phyloP scores from a whole-genome alignment of 2,888 invertebrate species.

The Gymnoscelis rufifasciata region DNA sequence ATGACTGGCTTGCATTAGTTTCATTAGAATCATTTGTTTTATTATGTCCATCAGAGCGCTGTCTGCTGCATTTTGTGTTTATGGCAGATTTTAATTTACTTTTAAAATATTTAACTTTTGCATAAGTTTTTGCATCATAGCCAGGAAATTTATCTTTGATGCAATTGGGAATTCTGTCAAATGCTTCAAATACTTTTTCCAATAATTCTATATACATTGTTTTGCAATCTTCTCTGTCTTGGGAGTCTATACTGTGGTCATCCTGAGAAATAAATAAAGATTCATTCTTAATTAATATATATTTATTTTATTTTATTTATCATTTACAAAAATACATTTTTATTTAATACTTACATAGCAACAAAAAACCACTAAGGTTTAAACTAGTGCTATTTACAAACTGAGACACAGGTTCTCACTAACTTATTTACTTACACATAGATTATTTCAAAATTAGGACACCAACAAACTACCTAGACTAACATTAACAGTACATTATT shows the following conservation, averaged over 20 bases:
- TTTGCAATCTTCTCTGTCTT: constrained; percentile 59
- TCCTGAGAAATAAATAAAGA: constrained; percentile 35
- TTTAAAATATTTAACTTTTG: constrained; percentile 77
- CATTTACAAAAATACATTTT: not conserved
- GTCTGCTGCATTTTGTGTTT: constrained; percentile 51
- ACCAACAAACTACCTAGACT: no score
- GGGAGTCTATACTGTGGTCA: constrained; percentile 24
- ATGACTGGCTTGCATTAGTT: constrained; percentile 36
- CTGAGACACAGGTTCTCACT: no score
- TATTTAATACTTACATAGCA: no score
- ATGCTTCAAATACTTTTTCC: constrained; percentile 81
- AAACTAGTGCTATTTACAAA: no score
- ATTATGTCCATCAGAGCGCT: constrained; percentile 22
- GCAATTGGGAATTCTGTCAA: constrained; percentile 81
- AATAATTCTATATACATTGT: constrained; percentile 79
- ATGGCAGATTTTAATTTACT: constrained; percentile 74
- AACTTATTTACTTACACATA: no score
- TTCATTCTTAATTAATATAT: not conserved
- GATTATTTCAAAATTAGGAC: no score
- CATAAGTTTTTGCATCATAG: constrained; percentile 76
- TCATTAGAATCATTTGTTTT: constrained; percentile 15
- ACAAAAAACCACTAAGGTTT: no score
- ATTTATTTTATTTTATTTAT: not conserved
- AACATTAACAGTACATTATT: no score
- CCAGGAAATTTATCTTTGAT: constrained; percentile 81